phyloP scores from a whole-genome alignment of 2,797 vertebrate genomes.

The Enteromius thamalakanensis region DNA sequence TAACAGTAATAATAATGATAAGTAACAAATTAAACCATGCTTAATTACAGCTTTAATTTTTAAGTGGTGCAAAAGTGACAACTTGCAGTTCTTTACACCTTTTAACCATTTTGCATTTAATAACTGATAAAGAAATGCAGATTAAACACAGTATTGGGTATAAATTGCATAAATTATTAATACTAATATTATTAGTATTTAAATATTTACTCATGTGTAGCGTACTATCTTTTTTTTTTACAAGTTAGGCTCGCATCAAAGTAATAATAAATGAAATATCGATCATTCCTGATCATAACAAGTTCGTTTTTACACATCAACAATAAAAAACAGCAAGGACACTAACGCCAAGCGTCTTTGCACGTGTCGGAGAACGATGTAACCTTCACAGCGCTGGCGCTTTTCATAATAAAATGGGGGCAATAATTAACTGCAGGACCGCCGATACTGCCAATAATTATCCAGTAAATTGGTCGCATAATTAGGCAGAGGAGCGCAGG shows the following conservation, averaged over 20 bases:
- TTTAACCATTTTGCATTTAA: not conserved
- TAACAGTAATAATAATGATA: not conserved
- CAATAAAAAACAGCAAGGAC: not conserved
- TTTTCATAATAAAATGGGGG: slow-evolving; percentile 30
- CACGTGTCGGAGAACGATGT: slow-evolving; percentile 21
- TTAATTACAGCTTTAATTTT: not conserved
- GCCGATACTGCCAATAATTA: slow-evolving; percentile 53
- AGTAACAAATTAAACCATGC: not conserved
- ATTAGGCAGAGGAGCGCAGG: slow-evolving; percentile 31
- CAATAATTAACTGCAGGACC: slow-evolving; percentile 38
- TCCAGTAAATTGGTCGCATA: slow-evolving; percentile 50
- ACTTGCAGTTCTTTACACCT: not conserved
- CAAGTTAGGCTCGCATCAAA: not conserved
- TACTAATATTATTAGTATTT: not conserved
- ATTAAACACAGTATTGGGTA: not conserved
- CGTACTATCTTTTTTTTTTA: not conserved
- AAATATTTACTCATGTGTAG: not conserved
- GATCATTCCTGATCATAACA: slow-evolving; percentile 16
- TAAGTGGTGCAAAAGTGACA: not conserved
- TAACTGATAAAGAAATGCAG: not conserved
- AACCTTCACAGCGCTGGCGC: slow-evolving; percentile 26
- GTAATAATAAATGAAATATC: slow-evolving; percentile 1
- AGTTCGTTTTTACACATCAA: slow-evolving; percentile 6
- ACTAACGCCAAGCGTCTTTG: slow-evolving; percentile 18
- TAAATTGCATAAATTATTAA: not conserved